A percentile compares a stretch with the other conserved stretches of the same genome.
Evolutionary conservation across 2,113 vertebrate genomes (phyloP).

Genomic region (Tangachromis dhanisi): DNA sequence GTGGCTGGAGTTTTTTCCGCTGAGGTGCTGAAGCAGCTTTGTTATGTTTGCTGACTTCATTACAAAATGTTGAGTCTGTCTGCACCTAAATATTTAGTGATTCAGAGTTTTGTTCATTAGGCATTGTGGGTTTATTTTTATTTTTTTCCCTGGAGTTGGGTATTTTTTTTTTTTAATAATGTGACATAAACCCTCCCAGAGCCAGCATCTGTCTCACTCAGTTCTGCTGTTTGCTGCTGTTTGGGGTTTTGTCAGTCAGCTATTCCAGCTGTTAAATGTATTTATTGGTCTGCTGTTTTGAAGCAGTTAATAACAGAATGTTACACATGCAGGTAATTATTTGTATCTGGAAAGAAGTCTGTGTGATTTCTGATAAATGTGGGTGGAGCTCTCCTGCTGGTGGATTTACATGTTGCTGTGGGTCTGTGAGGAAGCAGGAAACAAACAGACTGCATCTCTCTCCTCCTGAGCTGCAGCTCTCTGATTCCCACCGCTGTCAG

Average conservation of each 20-base stretch:
- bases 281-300: neutral
- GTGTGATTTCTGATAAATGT: neutral
- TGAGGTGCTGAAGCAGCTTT: neutral
- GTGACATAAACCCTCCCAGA: neutral
- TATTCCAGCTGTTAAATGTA: neutral
- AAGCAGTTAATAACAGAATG: neutral
- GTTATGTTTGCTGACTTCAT: neutral
- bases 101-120: neutral
- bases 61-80: neutral
- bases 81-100: neutral
- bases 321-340: neutral
- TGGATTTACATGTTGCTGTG: neutral
- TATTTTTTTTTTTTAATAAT: neutral
- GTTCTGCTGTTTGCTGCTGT: neutral
- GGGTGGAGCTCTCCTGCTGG: neutral
- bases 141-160: accelerated
- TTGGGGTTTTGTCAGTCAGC: neutral
- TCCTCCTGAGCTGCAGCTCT: neutral
- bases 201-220: neutral
- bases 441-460: neutral
- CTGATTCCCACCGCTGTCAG: neutral
- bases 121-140: neutral
- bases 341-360: neutral
- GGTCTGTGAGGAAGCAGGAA: neutral
- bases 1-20: neutral